Percentiles rank a stretch among this genome's conserved stretches.
Conservation (phyloP, 2,888 invertebrate genomes). For the Apodemia duryi region DNA sequence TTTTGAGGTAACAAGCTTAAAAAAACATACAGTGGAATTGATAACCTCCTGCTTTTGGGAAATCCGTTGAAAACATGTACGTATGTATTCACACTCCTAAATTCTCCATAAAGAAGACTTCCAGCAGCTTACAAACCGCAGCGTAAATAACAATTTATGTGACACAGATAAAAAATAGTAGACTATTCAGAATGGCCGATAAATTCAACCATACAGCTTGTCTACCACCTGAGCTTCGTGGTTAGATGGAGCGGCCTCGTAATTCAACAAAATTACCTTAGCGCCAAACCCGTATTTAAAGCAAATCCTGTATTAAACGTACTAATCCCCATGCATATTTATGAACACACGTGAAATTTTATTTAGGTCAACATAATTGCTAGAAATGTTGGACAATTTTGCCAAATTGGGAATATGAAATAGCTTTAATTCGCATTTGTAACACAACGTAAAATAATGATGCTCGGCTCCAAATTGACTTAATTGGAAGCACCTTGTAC, state of each 20-base stretch:
- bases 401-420: constrained; percentile 8
- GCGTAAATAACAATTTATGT: neutral
- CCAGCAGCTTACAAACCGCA: neutral
- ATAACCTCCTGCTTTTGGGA: too few relatives aligned
- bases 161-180: neutral
- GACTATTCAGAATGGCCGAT: constrained; percentile 57
- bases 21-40: too few relatives aligned
- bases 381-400: constrained; percentile 5
- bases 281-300: constrained; percentile 16
- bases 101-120: neutral
- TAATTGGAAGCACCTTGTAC: neutral
- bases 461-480: neutral
- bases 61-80: too few relatives aligned
- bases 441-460: neutral
- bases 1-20: too few relatives aligned
- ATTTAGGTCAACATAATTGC: constrained; percentile 8
- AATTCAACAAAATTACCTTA: constrained; percentile 67
- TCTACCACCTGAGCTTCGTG: constrained; percentile 58
- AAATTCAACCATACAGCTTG: constrained; percentile 60
- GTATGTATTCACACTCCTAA: too few relatives aligned
- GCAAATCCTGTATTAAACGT: constrained; percentile 12
- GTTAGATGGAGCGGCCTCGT: constrained; percentile 54
- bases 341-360: constrained; percentile 14
- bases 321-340: constrained; percentile 14
- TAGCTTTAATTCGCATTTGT: constrained; percentile 1